Evolutionary conservation across 2,888 invertebrate genomes (phyloP), one percentile per base, ranked within the genome.

Genomic region (Hemaris fuciformis): DNA sequence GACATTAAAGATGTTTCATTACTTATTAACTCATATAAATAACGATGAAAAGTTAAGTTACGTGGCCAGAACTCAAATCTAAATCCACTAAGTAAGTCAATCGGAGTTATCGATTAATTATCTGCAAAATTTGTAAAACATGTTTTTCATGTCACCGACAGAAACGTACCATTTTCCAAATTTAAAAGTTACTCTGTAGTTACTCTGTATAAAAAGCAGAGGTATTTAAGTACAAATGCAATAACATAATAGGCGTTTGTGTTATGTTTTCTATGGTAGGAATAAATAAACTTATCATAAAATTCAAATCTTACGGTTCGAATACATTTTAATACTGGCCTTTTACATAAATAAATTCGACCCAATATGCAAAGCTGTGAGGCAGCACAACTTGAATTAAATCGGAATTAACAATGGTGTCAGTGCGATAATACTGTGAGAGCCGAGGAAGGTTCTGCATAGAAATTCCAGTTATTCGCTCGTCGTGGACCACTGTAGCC

Each of bases 391-490:
- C 7, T 60, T 38, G 38, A 48, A 38, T 48, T 31, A 53, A 53
- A 53, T 31, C 31, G 27, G 27, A 41, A 22, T 23, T 13, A 57
- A 38, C 10, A 41, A 45, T 42, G 31, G 27, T 53, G 27, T 31
- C 43, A 31, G 43, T 34, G 31, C 27, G 56, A 57, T 57, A 57
- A 43, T 13, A 75, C 73, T 75, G 75, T 74, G 45, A 59, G 57
- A 58, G 60, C 43, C 59, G 53, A 34, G 64, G 61, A 65, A 59
- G 53, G 53, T 64, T 61, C 61, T 60, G 59, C 60, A 64, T 70
- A 81, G 82, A 81, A 83, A 87, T 88, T 81, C 71, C 77, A 81
- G 78, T 70, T 80, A 87, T 87, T 81, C 74, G 74, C 65, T 71
- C 73, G 79, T 79, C 75, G 76, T 78, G 71, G 78, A 78, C 74